phyloP scores from a whole-genome alignment of 2,888 invertebrate genomes.

The Drosophila fulvimacula region DNA sequence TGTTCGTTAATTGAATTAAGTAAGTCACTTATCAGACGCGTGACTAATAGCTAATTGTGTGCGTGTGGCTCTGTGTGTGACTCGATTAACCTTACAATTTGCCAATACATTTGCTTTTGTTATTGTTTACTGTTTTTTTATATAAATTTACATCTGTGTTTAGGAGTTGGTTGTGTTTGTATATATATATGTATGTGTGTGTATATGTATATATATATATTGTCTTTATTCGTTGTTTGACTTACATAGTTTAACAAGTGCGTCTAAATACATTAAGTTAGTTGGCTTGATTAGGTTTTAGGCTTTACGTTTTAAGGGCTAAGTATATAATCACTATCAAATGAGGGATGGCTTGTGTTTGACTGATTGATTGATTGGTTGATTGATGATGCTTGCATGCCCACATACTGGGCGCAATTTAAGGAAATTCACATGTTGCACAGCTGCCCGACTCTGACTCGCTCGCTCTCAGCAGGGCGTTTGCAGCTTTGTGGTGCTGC shows the following conservation, averaged over 20 bases:
- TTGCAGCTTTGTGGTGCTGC: slow-evolving; percentile 72
- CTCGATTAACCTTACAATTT: slow-evolving; percentile 75
- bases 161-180: slow-evolving; percentile 11
- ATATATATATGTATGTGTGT: slow-evolving; percentile 6
- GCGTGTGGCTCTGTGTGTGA: slow-evolving; percentile 58
- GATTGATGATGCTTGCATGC: slow-evolving; percentile 11
- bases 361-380: slow-evolving; percentile 26
- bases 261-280: slow-evolving; percentile 73
- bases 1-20: slow-evolving; percentile 71
- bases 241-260: slow-evolving; percentile 76
- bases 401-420: slow-evolving; percentile 36
- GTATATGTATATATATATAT: slow-evolving; percentile 46
- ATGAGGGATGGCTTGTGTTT: slow-evolving; percentile 51
- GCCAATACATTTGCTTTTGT: slow-evolving; percentile 51
- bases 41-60: slow-evolving; percentile 73
- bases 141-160: slow-evolving; percentile 30
- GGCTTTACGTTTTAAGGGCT: slow-evolving; percentile 48
- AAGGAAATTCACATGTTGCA: slow-evolving; percentile 50
- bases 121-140: slow-evolving; percentile 16
- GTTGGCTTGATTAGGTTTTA: slow-evolving; percentile 56
- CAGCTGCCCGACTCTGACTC: slow-evolving; percentile 4
- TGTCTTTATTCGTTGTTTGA: slow-evolving; percentile 77
- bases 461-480: slow-evolving; percentile 54
- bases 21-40: slow-evolving; percentile 76
- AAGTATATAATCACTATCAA: slow-evolving; percentile 61